phyloP scores from a whole-genome alignment of 2,888 invertebrate species.

The Melanargia galathea region DNA sequence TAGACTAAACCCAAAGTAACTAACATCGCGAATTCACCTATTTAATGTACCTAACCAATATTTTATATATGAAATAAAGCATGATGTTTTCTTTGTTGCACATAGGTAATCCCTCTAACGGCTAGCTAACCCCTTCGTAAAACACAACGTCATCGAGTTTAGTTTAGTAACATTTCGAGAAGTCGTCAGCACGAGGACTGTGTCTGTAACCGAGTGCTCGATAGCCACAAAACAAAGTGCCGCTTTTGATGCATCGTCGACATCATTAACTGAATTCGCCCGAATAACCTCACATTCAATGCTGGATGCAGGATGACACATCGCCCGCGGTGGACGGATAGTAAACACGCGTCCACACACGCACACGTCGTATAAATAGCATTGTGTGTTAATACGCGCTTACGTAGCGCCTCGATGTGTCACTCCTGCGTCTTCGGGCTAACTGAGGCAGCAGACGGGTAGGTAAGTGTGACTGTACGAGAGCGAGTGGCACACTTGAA shows the following conservation, averaged over 20 bases:
- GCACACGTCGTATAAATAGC: slow-evolving; percentile 74
- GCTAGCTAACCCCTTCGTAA: neutral
- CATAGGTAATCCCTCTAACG: too few species aligned
- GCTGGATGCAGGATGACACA: slow-evolving; percentile 73
- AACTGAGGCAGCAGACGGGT: slow-evolving; percentile 59
- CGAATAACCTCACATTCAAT: slow-evolving; percentile 71
- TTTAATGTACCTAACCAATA: neutral
- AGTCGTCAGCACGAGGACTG: slow-evolving; percentile 52
- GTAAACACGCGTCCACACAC: slow-evolving; percentile 76
- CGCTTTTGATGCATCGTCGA: slow-evolving; percentile 35
- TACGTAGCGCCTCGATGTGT: slow-evolving; percentile 74
- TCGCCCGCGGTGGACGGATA: slow-evolving; percentile 71
- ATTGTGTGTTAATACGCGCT: slow-evolving; percentile 71
- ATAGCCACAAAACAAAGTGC: slow-evolving; percentile 15
- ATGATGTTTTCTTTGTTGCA: neutral
- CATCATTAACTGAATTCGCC: slow-evolving; percentile 61
- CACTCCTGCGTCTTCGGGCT: slow-evolving; percentile 59
- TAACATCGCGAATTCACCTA: neutral
- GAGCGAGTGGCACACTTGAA: slow-evolving; percentile 53
- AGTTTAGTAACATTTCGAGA: slow-evolving; percentile 46
- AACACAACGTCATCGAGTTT: slow-evolving; percentile 33
- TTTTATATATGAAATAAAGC: neutral
- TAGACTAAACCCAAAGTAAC: neutral
- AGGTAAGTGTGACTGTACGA: slow-evolving; percentile 49
- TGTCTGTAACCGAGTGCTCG: slow-evolving; percentile 39